These are phyloP conservation scores for Mungos mungo DNA, from an alignment of 2,113 vertebrate species.

Conservation along the genomic window DNA sequence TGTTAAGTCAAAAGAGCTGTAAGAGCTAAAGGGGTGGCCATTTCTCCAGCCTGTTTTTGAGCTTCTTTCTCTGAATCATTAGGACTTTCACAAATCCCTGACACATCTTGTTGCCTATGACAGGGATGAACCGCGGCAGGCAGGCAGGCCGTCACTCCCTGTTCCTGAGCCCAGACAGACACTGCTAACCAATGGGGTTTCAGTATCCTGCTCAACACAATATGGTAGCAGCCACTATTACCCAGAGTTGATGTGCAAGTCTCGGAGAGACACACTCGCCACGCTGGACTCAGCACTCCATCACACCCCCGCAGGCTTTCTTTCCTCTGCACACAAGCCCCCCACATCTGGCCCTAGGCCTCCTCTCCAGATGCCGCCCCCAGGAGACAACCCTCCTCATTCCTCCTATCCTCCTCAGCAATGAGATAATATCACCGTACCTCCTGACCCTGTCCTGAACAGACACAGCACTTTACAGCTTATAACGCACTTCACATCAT, in stretches of 20 bases:
- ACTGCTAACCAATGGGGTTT: not conserved
- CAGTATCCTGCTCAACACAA: not conserved
- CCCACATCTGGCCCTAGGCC: not conserved
- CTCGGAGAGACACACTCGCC: not conserved
- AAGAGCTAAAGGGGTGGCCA: not conserved
- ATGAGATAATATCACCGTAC: not conserved
- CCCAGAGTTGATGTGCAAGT: not conserved
- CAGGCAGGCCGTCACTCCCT: not conserved
- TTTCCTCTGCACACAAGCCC: not conserved
- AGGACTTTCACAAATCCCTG: not conserved
- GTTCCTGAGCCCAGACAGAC: not conserved
- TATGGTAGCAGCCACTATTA: not conserved
- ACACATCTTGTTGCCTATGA: not conserved
- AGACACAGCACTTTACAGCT: not conserved
- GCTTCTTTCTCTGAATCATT: not conserved
- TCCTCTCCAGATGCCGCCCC: not conserved
- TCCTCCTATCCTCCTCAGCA: not conserved
- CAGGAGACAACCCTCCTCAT: not conserved
- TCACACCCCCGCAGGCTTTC: not conserved
- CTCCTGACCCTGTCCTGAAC: fast-evolving
- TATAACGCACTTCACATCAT: not conserved
- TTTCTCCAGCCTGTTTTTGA: not conserved
- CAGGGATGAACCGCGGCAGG: not conserved
- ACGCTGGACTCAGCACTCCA: not conserved
- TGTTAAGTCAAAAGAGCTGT: not conserved